Evolutionary conservation across 2,113 vertebrate species (phyloP).

Genomic region (Oenanthe oenanthe): DNA sequence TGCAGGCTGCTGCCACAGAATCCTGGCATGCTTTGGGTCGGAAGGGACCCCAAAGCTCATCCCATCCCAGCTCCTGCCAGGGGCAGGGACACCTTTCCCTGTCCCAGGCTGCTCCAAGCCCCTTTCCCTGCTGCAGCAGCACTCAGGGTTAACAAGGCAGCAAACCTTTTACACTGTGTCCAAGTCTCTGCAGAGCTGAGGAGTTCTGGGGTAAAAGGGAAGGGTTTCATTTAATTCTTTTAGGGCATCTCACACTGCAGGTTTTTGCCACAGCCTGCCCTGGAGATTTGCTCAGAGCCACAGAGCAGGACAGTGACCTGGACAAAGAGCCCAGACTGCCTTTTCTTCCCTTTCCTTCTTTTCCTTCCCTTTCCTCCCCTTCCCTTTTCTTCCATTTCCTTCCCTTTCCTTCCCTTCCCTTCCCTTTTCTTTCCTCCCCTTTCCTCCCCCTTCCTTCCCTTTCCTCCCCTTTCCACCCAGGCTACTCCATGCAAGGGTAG

Average conservation of each 20-base stretch:
- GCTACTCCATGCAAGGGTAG: background rate
- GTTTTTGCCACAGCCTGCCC: background rate
- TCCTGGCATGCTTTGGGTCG: background rate
- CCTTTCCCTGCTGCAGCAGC: background rate
- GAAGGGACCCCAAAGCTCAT: background rate
- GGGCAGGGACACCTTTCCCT: background rate
- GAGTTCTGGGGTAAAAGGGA: background rate
- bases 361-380: background rate
- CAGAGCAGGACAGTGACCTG: background rate
- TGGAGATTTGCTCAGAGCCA: background rate
- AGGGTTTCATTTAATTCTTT: background rate
- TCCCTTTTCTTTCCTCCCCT: background rate
- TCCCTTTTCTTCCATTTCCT: background rate
- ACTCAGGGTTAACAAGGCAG: background rate
- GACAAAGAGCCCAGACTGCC: background rate
- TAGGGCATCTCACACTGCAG: background rate
- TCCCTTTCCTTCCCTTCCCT: background rate
- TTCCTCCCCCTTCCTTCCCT: background rate
- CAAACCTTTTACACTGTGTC: background rate
- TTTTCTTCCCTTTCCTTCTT: background rate
- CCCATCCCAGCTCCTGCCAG: background rate
- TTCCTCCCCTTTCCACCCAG: background rate
- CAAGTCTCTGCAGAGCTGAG: background rate
- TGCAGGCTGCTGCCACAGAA: background rate
- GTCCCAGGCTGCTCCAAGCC: background rate